These are phyloP conservation scores for Myrmecobius fasciatus DNA, from an alignment of 2,113 vertebrate species.

Conservation along the genomic window DNA sequence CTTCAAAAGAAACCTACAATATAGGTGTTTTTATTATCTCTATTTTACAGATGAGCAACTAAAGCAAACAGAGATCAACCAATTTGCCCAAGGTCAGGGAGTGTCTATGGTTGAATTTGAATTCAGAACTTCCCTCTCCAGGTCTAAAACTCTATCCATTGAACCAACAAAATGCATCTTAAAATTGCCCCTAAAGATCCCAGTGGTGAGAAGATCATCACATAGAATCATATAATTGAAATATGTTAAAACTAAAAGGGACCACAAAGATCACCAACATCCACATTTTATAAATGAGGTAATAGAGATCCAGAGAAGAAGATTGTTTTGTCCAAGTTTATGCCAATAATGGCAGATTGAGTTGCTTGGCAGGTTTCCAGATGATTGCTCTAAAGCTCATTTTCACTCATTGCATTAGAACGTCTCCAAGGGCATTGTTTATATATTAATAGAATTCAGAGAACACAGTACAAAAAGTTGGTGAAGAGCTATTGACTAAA, in stretches of 20 bases:
- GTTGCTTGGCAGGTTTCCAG: not conserved
- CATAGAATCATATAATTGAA: constrained; percentile 8
- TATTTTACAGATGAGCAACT: not conserved
- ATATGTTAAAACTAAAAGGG: not conserved
- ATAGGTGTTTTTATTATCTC: not conserved
- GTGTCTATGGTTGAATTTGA: not conserved
- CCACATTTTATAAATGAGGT: not conserved
- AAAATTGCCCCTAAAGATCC: constrained; percentile 17
- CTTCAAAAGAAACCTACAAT: not conserved
- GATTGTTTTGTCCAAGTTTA: not conserved
- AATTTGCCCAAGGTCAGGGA: not conserved
- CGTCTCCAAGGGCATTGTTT: constrained; percentile 46
- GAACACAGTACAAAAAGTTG: not conserved
- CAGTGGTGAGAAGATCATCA: constrained; percentile 35
- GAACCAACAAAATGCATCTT: not conserved
- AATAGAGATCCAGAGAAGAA: not conserved
- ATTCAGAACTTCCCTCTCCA: not conserved
- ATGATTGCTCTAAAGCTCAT: not conserved
- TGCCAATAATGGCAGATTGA: not conserved
- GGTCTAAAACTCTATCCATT: not conserved
- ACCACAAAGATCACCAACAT: not conserved
- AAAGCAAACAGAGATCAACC: not conserved
- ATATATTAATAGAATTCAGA: not conserved
- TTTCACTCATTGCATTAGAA: not conserved
- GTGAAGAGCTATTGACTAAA: not conserved